phyloP scores from a whole-genome alignment of 2,797 vertebrate species.

The Leptatherina wallacei region DNA sequence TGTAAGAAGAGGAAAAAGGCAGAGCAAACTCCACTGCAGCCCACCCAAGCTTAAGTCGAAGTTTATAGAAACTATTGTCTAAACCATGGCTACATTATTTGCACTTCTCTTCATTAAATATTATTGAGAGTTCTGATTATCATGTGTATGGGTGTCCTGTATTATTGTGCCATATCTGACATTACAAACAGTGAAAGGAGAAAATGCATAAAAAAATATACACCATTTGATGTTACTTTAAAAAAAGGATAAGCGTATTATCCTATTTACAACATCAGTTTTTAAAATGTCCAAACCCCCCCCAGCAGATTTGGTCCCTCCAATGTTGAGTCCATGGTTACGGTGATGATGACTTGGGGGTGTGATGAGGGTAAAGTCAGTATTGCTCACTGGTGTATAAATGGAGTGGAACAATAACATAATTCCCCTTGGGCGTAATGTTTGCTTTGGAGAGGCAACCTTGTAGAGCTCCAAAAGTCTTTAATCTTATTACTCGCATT shows the following conservation, averaged over 20 bases:
- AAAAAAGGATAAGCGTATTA: background rate
- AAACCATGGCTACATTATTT: background rate
- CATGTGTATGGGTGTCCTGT: background rate
- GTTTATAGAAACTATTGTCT: background rate
- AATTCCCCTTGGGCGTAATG: slow-evolving; percentile 80
- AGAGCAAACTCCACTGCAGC: background rate
- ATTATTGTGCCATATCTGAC: background rate
- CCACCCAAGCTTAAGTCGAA: background rate
- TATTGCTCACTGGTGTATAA: slow-evolving; percentile 76
- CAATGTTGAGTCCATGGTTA: slow-evolving; percentile 1
- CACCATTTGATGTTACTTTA: background rate
- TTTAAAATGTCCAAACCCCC: background rate
- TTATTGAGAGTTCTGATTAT: background rate
- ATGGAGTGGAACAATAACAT: slow-evolving; percentile 84
- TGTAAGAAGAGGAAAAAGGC: too few species aligned
- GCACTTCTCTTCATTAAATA: background rate
- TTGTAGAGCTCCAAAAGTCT: slow-evolving; percentile 81
- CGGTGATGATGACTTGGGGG: slow-evolving; percentile 19
- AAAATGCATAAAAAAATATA: background rate
- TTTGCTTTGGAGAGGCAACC: slow-evolving; percentile 84
- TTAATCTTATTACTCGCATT: slow-evolving; percentile 87
- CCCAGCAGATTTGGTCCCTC: background rate
- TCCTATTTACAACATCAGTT: background rate
- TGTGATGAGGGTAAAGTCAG: slow-evolving; percentile 62
- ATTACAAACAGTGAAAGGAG: background rate